These are phyloP conservation scores for Sorex maritimensis DNA, from an alignment of 2,797 vertebrate genomes.

Conservation along the genomic window DNA sequence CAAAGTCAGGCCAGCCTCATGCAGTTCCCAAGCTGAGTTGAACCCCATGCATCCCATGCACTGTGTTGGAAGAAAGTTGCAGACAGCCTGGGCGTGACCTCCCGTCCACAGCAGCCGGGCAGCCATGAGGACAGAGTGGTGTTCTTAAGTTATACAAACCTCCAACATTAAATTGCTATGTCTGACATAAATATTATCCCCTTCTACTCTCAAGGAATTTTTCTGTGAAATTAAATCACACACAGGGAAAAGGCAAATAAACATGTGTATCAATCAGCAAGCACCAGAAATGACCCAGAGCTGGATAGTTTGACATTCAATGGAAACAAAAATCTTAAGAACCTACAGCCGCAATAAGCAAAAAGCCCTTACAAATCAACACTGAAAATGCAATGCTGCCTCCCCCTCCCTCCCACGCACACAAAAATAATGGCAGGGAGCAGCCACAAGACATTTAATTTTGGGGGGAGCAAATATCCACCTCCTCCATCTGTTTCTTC, in stretches of 20 bases:
- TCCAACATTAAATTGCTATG: constrained; percentile 99
- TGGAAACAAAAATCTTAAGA: constrained; percentile 77
- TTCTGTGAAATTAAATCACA: constrained; percentile 96
- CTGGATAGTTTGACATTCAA: constrained; percentile 83
- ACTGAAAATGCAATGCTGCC: constrained; percentile 28
- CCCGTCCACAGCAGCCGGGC: constrained; percentile 91
- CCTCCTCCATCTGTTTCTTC: constrained; percentile 89
- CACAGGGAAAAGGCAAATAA: constrained; percentile 86
- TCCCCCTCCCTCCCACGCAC: neutral
- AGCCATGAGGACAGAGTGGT: constrained; percentile 91
- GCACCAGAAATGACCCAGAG: constrained; percentile 80
- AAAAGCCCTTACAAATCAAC: constrained; percentile 76
- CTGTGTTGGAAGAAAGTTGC: constrained; percentile 87
- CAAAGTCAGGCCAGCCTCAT: constrained; percentile 84
- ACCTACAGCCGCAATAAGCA: constrained; percentile 82
- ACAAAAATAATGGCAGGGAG: constrained; percentile 80
- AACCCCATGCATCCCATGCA: constrained; percentile 95
- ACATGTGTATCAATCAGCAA: constrained; percentile 85
- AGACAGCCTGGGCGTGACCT: constrained; percentile 92
- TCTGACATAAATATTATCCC: constrained; percentile 99
- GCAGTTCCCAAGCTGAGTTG: constrained; percentile 84
- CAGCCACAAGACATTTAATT: constrained; percentile 76
- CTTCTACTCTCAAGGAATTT: constrained; percentile 97
- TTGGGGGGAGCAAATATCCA: constrained; percentile 76
- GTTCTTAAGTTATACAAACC: constrained; percentile 96